Percentiles rank a stretch among this genome's conserved stretches.
Conservation (phyloP, 2,113 vertebrate species). For the Cettia cetti region DNA sequence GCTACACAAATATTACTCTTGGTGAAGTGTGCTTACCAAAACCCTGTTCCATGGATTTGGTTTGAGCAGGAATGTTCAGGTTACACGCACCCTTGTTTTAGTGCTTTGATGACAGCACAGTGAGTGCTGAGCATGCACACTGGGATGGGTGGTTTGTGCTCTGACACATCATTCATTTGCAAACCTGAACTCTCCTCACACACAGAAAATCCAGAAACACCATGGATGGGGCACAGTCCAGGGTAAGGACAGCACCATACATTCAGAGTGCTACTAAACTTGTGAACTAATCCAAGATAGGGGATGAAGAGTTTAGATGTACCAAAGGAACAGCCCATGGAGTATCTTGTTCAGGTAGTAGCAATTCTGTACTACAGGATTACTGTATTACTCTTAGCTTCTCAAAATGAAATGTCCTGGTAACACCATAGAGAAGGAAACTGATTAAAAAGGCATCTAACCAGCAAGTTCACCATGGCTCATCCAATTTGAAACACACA, state of each 20-base stretch:
- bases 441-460: neutral
- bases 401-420: neutral
- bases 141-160: neutral
- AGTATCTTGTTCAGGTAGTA: neutral
- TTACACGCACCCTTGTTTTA: neutral
- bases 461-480: neutral
- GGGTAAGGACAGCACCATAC: neutral
- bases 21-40: neutral
- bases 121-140: neutral
- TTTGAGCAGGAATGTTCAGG: neutral
- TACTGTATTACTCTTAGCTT: neutral
- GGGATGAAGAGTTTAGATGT: neutral
- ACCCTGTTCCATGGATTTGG: fast-evolving
- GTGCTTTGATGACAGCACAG: neutral
- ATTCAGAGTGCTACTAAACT: neutral
- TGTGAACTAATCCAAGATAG: neutral
- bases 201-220: neutral
- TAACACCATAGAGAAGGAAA: neutral
- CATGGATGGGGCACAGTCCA: neutral
- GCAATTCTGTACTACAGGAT: neutral
- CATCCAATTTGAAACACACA: neutral
- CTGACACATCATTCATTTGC: neutral
- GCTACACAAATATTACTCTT: neutral
- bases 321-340: neutral
- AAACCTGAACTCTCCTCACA: neutral